These are phyloP conservation scores for Siderastrea radians DNA, from an alignment of 92 coral and sea anemone genomes.

Conservation along the genomic window DNA sequence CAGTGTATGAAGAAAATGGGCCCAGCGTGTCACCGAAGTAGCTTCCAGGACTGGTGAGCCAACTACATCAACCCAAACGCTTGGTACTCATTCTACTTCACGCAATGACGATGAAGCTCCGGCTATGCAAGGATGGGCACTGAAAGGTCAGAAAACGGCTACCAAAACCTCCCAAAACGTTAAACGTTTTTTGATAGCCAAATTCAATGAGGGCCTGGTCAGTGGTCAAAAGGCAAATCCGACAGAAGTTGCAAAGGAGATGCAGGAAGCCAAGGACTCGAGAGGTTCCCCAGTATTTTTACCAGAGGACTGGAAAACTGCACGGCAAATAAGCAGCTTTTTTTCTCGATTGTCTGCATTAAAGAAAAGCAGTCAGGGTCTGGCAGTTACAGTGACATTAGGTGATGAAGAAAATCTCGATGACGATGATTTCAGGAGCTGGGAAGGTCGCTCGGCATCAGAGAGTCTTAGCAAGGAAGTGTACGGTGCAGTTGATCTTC, in stretches of 20 bases:
- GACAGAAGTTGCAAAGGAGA: conserved; percentile 13
- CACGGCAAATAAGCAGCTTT: conserved; percentile 18
- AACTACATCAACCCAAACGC: neutral
- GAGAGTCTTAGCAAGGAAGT: neutral
- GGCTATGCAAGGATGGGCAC: conserved; percentile 46
- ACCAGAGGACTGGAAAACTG: conserved; percentile 24
- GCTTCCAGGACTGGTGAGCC: neutral
- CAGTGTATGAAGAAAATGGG: conserved; percentile 49
- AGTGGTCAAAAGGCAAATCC: conserved; percentile 17
- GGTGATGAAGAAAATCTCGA: neutral
- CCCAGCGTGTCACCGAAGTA: conserved; percentile 50
- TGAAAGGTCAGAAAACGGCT: conserved; percentile 25
- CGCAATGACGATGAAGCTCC: neutral
- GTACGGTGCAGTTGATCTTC: neutral
- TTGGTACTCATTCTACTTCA: neutral
- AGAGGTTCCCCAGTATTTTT: neutral
- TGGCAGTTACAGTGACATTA: neutral
- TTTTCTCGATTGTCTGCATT: conserved; percentile 22
- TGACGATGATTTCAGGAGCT: neutral
- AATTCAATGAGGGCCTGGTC: conserved; percentile 32
- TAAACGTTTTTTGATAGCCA: conserved; percentile 39
- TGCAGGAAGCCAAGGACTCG: conserved; percentile 7
- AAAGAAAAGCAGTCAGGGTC: neutral
- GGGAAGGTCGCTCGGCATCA: neutral
- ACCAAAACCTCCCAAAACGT: conserved; percentile 28